Conservation (phyloP, 2,888 invertebrate genomes). For the Cryptus viduatorius region DNA sequence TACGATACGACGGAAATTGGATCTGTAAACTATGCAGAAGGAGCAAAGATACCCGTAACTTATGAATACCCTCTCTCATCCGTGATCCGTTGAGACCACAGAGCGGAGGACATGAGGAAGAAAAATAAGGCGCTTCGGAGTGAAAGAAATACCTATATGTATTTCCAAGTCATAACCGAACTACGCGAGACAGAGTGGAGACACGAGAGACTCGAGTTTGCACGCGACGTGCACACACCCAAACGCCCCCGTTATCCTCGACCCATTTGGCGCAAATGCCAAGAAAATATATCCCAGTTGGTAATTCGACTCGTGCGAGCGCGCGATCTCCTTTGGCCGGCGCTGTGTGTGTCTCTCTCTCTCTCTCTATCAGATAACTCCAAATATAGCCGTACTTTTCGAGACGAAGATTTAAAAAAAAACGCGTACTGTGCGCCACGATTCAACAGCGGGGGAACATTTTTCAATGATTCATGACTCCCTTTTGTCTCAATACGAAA, state of each 20-base stretch:
- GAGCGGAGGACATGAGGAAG: no score
- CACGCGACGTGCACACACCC: conserved; percentile 53
- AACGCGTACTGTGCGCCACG: neutral
- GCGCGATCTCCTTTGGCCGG: conserved; percentile 61
- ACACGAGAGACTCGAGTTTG: conserved; percentile 45
- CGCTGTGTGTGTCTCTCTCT: conserved; percentile 11
- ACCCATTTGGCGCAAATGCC: conserved; percentile 70
- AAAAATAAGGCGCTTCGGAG: no score
- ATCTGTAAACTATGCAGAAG: no score
- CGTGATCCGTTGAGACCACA: no score
- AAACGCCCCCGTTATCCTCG: conserved; percentile 67
- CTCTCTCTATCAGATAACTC: conserved; percentile 27
- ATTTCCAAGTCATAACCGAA: neutral
- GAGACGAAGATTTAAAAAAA: conserved; percentile 19
- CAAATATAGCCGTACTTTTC: conserved; percentile 47
- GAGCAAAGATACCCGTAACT: no score
- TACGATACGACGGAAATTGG: no score
- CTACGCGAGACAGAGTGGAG: conserved; percentile 15
- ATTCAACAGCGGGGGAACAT: no score
- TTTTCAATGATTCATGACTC: no score
- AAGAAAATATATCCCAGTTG: conserved; percentile 69
- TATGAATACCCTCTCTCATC: no score
- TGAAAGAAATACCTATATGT: no score
- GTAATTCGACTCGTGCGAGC: conserved; percentile 66
- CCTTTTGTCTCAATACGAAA: no score